Evolutionary conservation across 2,797 vertebrate genomes (phyloP).

Genomic region (Crypturellus tataupa): DNA sequence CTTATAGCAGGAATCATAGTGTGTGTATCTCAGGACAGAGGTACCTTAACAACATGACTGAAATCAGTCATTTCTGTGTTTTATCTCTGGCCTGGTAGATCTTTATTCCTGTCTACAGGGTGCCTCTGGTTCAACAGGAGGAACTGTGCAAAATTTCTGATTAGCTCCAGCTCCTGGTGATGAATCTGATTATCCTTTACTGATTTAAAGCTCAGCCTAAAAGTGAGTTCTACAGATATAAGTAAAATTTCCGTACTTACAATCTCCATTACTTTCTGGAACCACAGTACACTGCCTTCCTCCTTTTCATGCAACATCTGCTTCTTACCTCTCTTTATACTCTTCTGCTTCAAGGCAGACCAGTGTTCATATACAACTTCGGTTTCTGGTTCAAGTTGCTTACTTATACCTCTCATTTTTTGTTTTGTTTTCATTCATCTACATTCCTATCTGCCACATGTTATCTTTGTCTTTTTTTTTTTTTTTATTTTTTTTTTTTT

Average conservation of each 20-base stretch:
- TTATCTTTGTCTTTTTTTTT: neutral
- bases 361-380: neutral
- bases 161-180: neutral
- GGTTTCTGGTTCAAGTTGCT: neutral
- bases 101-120: neutral
- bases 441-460: neutral
- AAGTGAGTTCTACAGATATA: neutral
- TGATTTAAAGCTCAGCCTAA: neutral
- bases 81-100: neutral
- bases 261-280: neutral
- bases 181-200: neutral
- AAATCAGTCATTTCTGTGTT: neutral
- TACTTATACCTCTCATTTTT: neutral
- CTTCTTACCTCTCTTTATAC: neutral
- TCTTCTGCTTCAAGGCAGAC: neutral
- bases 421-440: neutral
- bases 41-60: neutral
- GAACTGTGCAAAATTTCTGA: neutral
- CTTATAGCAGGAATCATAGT: neutral
- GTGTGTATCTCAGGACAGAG: neutral
- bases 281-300: neutral
- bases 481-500: neutral
- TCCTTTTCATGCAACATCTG: neutral
- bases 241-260: neutral
- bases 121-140: neutral